Conservation (phyloP, 2,888 invertebrate species). For the Palloptera scutellata region DNA sequence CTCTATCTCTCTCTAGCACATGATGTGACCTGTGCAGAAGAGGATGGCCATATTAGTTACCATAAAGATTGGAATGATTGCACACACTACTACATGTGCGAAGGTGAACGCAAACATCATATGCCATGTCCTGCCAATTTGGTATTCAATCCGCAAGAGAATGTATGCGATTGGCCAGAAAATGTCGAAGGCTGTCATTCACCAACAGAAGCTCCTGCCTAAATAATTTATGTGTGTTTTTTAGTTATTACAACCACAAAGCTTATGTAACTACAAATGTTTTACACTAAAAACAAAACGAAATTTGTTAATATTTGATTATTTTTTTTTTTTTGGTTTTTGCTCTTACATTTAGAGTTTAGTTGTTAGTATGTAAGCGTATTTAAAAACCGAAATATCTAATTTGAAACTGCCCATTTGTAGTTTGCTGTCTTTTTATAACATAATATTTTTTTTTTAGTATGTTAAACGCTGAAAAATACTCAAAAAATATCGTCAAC, state of each 20-base stretch:
- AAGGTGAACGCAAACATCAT: slow-evolving; percentile 93
- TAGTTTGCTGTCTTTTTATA: too few relatives aligned
- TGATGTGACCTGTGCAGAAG: slow-evolving; percentile 89
- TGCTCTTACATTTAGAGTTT: slow-evolving; percentile 17
- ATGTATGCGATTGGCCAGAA: slow-evolving; percentile 96
- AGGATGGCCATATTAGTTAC: slow-evolving; percentile 95
- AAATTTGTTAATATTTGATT: neutral
- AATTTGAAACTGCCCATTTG: slow-evolving; percentile 15
- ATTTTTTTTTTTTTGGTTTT: neutral
- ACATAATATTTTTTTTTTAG: neutral
- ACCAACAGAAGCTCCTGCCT: slow-evolving; percentile 72
- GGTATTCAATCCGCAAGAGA: slow-evolving; percentile 91
- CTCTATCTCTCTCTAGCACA: slow-evolving; percentile 71
- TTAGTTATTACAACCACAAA: slow-evolving; percentile 10
- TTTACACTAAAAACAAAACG: neutral
- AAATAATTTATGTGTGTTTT: slow-evolving; percentile 33
- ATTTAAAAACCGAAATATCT: neutral
- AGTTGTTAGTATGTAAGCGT: slow-evolving; percentile 17
- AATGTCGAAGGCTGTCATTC: slow-evolving; percentile 88
- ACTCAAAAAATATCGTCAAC: slow-evolving; percentile 10
- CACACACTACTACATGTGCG: slow-evolving; percentile 95
- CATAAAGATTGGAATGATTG: slow-evolving; percentile 90
- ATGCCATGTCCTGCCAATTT: slow-evolving; percentile 94
- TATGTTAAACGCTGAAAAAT: slow-evolving; percentile 7
- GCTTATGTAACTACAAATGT: too few relatives aligned